Percentiles rank a stretch among this genome's conserved stretches.
Evolutionary conservation across 2,888 invertebrate species (phyloP).

Genomic region (Nymphalis urticae): DNA sequence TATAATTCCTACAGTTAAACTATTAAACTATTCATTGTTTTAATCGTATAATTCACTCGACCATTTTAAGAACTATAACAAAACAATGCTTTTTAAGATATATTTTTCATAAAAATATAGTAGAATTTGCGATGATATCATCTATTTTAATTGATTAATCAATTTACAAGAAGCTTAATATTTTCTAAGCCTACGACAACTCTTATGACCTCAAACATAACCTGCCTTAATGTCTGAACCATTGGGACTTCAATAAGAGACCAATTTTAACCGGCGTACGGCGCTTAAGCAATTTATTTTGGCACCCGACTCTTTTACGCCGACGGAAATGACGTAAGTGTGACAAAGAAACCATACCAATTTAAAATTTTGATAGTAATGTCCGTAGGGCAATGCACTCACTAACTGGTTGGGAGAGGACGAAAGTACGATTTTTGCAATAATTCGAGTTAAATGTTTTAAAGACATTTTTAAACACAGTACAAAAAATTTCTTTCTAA

Average conservation of each 20-base stretch:
- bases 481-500: not conserved
- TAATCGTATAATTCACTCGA: too few relatives aligned
- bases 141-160: not conserved
- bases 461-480: slow-evolving; percentile 5
- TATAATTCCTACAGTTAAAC: too few relatives aligned
- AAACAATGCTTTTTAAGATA: too few relatives aligned
- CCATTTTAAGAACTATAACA: too few relatives aligned
- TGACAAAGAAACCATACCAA: slow-evolving; percentile 62
- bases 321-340: slow-evolving; percentile 39
- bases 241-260: slow-evolving; percentile 67
- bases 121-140: not conserved
- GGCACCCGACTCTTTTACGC: slow-evolving; percentile 54
- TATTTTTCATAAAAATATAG: too few relatives aligned
- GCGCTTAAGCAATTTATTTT: slow-evolving; percentile 60
- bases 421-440: slow-evolving; percentile 74
- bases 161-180: not conserved
- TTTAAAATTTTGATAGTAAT: slow-evolving; percentile 72
- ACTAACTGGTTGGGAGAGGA: slow-evolving; percentile 75
- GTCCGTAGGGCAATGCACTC: slow-evolving; percentile 73
- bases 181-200: slow-evolving; percentile 65
- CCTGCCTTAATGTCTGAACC: slow-evolving; percentile 75
- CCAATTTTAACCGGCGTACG: slow-evolving; percentile 56
- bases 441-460: slow-evolving; percentile 67
- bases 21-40: too few relatives aligned
- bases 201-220: slow-evolving; percentile 68